Evolutionary conservation across 2,113 vertebrate genomes (phyloP).

Genomic region (Cynopterus brachyotis): DNA sequence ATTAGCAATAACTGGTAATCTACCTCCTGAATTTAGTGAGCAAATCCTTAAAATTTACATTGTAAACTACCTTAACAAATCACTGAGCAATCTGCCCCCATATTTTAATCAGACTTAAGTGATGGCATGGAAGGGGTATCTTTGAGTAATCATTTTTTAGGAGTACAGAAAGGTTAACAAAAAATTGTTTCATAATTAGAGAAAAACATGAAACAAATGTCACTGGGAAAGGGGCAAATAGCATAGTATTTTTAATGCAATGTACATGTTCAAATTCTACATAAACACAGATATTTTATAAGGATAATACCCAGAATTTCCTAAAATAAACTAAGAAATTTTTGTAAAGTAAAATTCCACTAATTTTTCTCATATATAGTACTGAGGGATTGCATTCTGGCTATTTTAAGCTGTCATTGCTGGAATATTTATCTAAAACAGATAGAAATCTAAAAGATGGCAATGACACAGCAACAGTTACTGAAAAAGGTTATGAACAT

Average conservation of each 20-base stretch:
- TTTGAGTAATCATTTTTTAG: not conserved
- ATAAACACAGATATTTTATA: not conserved
- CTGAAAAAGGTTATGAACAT: not conserved
- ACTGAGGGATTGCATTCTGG: not conserved
- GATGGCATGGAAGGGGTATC: not conserved
- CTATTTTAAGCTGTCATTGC: not conserved
- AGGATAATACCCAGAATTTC: not conserved
- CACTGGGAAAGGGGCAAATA: not conserved
- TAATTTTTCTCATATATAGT: not conserved
- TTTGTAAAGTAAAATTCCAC: conserved; percentile 5
- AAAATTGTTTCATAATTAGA: not conserved
- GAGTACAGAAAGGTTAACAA: not conserved
- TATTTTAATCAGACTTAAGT: conserved; percentile 9
- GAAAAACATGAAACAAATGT: conserved; percentile 10
- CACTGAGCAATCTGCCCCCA: not conserved
- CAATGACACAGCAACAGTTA: not conserved
- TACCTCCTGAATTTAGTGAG: not conserved
- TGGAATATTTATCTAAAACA: not conserved
- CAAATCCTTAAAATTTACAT: not conserved
- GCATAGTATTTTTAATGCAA: not conserved
- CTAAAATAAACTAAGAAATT: not conserved
- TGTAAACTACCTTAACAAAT: conserved; percentile 2
- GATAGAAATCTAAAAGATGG: not conserved
- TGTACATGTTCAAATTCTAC: not conserved
- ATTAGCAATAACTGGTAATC: not conserved